Conservation (phyloP, 2,113 vertebrate species). For the Sylvicapra grimmia region DNA sequence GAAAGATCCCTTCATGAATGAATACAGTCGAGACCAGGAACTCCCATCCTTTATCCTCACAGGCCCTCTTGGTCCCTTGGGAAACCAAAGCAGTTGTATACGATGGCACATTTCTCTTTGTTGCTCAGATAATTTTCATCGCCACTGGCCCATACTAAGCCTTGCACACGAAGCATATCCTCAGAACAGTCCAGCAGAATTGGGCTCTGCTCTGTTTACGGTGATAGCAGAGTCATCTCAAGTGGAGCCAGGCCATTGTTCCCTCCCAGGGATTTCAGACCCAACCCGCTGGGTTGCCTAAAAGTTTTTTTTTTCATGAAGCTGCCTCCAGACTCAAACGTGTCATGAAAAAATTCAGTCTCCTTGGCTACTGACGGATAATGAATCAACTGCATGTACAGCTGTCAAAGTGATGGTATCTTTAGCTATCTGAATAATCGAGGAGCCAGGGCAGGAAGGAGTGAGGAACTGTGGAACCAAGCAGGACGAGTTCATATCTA, state of each 20-base stretch:
- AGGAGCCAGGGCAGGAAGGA: background rate
- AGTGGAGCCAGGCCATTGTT: constrained; percentile 26
- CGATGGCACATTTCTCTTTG: background rate
- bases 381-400: background rate
- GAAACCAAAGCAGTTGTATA: background rate
- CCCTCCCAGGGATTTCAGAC: background rate
- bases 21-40: background rate
- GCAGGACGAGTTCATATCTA: background rate
- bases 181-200: constrained; percentile 43
- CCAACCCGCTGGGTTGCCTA: background rate
- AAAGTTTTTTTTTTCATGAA: background rate
- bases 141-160: background rate
- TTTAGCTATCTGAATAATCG: background rate
- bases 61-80: background rate
- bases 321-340: background rate
- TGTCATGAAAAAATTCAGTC: background rate
- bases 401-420: background rate
- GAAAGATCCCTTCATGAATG: background rate
- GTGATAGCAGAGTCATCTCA: background rate
- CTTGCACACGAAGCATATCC: constrained; percentile 38
- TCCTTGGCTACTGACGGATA: constrained; percentile 22
- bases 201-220: constrained; percentile 40
- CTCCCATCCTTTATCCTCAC: background rate
- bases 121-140: constrained; percentile 58
- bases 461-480: background rate